phyloP scores from a whole-genome alignment of 2,113 vertebrate genomes.

The Cyanistes caeruleus region DNA sequence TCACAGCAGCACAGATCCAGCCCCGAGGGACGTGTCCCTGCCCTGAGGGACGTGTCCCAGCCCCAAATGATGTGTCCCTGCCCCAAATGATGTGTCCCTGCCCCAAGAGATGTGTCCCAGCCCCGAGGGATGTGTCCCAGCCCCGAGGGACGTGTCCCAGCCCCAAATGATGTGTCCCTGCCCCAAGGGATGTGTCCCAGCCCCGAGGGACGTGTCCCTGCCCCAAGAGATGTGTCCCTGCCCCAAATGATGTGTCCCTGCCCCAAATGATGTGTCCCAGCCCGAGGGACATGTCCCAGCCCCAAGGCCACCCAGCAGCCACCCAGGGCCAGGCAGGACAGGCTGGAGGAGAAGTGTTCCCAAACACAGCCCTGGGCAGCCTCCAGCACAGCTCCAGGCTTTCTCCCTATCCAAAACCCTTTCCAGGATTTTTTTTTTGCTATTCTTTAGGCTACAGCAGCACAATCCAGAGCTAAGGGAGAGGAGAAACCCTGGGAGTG shows the following conservation, averaged over 20 bases:
- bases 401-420: neutral
- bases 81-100: neutral
- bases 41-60: neutral
- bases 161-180: neutral
- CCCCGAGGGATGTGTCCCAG: too few species aligned
- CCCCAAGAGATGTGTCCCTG: neutral
- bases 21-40: neutral
- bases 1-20: neutral
- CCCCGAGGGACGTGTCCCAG: neutral
- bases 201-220: neutral
- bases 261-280: neutral
- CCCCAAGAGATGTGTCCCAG: neutral
- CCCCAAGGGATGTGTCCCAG: neutral
- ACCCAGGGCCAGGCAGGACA: neutral
- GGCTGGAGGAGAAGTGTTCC: neutral
- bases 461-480: accelerated
- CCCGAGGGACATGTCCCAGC: accelerated
- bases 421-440: neutral
- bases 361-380: neutral
- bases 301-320: neutral
- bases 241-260: neutral
- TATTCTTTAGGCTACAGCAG: neutral
- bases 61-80: neutral
- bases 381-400: accelerated
- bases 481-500: neutral